Evolutionary conservation across 2,797 vertebrate genomes (phyloP).

Genomic region (Sebastes itinus): DNA sequence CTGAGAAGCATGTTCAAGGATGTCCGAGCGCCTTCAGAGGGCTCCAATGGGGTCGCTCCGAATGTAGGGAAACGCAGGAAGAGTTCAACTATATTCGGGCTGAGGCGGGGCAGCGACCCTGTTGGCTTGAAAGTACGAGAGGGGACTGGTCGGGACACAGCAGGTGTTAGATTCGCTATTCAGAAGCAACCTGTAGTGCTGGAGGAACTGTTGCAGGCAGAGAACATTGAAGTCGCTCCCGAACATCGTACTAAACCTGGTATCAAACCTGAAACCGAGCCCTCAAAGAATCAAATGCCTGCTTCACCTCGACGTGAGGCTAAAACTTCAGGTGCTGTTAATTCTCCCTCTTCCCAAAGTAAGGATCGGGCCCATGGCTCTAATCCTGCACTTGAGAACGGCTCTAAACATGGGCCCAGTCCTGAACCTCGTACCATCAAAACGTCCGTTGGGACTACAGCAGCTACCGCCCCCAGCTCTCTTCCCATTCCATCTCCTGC

Average conservation of each 20-base stretch:
- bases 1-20: slow-evolving; percentile 84
- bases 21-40: slow-evolving; percentile 60
- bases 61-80: slow-evolving; percentile 71
- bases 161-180: slow-evolving; percentile 28
- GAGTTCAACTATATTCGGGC: slow-evolving; percentile 68
- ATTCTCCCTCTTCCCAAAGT: not conserved
- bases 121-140: slow-evolving; percentile 51
- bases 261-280: slow-evolving; percentile 1
- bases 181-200: slow-evolving; percentile 48
- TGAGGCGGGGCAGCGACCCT: slow-evolving; percentile 71
- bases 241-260: not conserved
- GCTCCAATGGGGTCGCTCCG: slow-evolving; percentile 65
- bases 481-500: slow-evolving; percentile 22
- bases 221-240: not conserved
- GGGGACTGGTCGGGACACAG: slow-evolving; percentile 12
- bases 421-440: not conserved
- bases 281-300: not conserved
- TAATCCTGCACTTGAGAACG: not conserved
- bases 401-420: not conserved
- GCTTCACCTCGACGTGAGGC: not conserved
- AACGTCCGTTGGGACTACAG: not conserved
- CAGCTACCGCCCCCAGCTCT: slow-evolving; percentile 11
- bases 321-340: not conserved
- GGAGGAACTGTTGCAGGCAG: slow-evolving; percentile 36
- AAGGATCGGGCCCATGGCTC: not conserved